Conservation (phyloP, 2,888 invertebrate species). For the Caenorhabditis parvicauda region DNA sequence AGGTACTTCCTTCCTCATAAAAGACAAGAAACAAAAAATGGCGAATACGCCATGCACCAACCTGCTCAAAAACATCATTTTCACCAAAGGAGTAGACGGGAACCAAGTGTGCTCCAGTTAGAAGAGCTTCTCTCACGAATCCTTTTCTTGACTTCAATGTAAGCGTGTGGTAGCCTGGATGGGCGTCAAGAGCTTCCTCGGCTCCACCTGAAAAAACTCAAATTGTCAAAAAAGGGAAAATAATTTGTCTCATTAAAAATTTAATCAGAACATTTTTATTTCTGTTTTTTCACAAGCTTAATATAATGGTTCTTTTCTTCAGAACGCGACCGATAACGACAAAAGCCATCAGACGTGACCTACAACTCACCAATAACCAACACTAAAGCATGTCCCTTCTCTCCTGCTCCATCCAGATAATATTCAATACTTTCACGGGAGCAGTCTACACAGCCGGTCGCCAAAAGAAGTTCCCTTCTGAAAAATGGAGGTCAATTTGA, state of each 20-base stretch:
- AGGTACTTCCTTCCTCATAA: too few relatives aligned
- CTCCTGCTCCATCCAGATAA: constrained; percentile 14
- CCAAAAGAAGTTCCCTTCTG: constrained; percentile 63
- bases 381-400: constrained; percentile 18
- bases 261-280: constrained; percentile 64
- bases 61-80: constrained; percentile 63
- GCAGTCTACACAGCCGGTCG: constrained; percentile 36
- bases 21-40: neutral
- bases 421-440: constrained; percentile 26
- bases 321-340: neutral
- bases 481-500: too few relatives aligned
- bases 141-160: constrained; percentile 25
- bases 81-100: constrained; percentile 66
- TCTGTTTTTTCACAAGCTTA: too few relatives aligned
- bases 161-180: constrained; percentile 68
- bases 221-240: neutral
- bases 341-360: too few relatives aligned
- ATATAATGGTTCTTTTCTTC: too few relatives aligned
- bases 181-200: constrained; percentile 79
- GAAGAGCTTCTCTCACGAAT: constrained; percentile 27
- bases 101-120: constrained; percentile 62
- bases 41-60: too few relatives aligned
- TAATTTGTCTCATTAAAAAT: constrained; percentile 75
- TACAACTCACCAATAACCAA: constrained; percentile 14
- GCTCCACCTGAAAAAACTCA: constrained; percentile 74